These are phyloP conservation scores for Engystomops pustulosus DNA, from an alignment of 2,113 vertebrate species.

Conservation along the genomic window DNA sequence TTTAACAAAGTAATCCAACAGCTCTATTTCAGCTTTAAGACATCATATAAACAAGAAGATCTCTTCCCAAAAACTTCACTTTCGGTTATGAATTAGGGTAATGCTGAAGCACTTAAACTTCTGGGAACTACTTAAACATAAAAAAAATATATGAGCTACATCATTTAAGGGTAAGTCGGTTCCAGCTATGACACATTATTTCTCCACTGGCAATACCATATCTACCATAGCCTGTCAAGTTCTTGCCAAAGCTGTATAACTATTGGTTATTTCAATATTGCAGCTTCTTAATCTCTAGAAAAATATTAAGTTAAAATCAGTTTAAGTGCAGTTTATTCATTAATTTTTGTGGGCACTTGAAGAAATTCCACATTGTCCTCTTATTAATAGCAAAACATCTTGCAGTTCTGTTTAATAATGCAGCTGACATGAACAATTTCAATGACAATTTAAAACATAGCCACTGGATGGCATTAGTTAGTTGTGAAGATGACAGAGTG, in stretches of 20 bases:
- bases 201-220: background rate
- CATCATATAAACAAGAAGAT: too few relatives aligned
- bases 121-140: too few relatives aligned
- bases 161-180: too few relatives aligned
- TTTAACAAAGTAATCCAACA: too few relatives aligned
- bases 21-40: too few relatives aligned
- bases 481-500: conserved; percentile 62
- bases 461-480: conserved; percentile 77
- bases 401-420: conserved; percentile 11
- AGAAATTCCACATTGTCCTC: background rate
- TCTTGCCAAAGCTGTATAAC: background rate
- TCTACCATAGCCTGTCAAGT: background rate
- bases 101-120: too few relatives aligned
- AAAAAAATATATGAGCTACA: too few relatives aligned
- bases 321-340: background rate
- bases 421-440: background rate
- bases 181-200: background rate
- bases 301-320: background rate
- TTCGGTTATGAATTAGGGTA: too few relatives aligned
- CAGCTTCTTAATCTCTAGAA: background rate
- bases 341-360: background rate
- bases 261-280: conserved; percentile 20
- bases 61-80: too few relatives aligned
- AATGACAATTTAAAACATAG: conserved; percentile 62
- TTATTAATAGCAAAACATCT: background rate